Percentiles rank a stretch among this genome's conserved stretches.
Evolutionary conservation across 2,888 invertebrate species (phyloP).

Genomic region (Eupithecia dodoneata): DNA sequence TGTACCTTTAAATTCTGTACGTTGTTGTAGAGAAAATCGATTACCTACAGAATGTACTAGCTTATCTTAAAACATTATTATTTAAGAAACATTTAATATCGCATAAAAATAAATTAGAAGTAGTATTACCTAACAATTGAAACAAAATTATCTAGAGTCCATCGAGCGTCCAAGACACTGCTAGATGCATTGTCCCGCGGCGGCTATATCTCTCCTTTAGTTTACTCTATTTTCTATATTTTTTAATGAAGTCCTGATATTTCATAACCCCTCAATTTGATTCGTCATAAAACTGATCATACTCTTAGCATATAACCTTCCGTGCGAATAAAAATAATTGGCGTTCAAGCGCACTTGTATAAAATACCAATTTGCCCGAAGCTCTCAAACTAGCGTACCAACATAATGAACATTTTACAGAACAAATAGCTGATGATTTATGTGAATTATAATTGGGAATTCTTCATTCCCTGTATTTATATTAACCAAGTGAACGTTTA

Average conservation of each 20-base stretch:
- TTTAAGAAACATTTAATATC: too few relatives aligned
- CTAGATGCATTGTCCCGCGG: not conserved
- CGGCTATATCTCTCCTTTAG: not conserved
- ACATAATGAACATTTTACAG: constrained; percentile 48
- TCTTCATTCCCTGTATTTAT: constrained; percentile 34
- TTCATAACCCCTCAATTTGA: not conserved
- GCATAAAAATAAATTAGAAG: too few relatives aligned
- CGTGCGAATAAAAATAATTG: constrained; percentile 22
- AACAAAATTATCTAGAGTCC: not conserved
- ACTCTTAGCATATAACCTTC: not conserved
- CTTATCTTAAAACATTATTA: not conserved
- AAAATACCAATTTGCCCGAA: constrained; percentile 25
- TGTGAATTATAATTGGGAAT: constrained; percentile 52
- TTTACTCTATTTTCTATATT: not conserved
- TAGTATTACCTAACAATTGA: too few relatives aligned
- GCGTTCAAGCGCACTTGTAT: constrained; percentile 12
- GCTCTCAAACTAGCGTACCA: not conserved
- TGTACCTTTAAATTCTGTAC: not conserved
- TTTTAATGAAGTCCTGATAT: not conserved
- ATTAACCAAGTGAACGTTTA: not conserved
- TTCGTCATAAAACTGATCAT: not conserved
- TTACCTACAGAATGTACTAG: not conserved
- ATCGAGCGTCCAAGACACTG: not conserved
- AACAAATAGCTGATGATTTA: constrained; percentile 55
- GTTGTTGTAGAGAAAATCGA: not conserved